Conservation (phyloP, 2,113 vertebrate species). For the Nipponia nippon region DNA sequence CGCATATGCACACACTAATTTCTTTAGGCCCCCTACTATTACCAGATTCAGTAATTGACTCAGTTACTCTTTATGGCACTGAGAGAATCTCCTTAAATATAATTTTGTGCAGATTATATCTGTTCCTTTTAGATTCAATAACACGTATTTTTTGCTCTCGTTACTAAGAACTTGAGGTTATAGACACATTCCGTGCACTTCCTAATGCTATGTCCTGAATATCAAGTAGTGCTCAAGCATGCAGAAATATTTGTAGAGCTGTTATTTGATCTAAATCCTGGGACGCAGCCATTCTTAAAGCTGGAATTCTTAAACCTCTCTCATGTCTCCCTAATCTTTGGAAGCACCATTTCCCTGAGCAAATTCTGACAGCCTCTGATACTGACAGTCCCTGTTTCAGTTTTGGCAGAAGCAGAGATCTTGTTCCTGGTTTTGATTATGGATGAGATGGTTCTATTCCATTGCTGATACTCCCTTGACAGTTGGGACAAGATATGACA, state of each 20-base stretch:
- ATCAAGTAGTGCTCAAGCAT: neutral
- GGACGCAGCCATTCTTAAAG: neutral
- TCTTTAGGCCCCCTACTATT: neutral
- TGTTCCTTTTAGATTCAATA: neutral
- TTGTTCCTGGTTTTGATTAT: neutral
- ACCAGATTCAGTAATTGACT: neutral
- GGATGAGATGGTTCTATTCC: neutral
- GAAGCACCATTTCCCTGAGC: neutral
- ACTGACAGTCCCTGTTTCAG: neutral
- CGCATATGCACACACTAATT: neutral
- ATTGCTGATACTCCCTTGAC: neutral
- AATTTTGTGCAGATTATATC: neutral
- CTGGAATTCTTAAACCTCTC: neutral
- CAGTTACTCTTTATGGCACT: neutral
- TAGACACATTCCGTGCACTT: neutral
- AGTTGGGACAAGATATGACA: neutral
- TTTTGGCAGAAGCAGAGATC: neutral
- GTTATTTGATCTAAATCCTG: neutral
- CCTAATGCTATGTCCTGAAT: neutral
- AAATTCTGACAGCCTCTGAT: neutral
- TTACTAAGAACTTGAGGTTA: neutral
- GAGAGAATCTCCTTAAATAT: neutral
- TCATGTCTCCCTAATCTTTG: neutral
- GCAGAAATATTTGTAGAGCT: neutral
- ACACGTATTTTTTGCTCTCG: neutral